Evolutionary conservation across 2,888 invertebrate species (phyloP), one percentile per base, ranked within the genome.

Genomic region (Caenorhabditis afra): DNA sequence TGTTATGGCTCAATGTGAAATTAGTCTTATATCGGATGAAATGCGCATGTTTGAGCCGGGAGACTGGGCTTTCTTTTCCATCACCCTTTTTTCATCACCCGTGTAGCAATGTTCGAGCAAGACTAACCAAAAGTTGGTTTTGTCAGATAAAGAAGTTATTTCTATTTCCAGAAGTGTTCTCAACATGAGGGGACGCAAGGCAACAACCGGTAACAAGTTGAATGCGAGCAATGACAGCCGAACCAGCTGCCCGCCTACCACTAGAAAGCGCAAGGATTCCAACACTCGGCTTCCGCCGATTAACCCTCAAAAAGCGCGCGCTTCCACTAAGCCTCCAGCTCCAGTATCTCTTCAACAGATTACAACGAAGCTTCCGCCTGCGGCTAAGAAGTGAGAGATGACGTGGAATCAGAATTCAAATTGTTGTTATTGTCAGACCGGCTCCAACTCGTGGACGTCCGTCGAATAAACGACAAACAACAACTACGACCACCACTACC

Each of bases 221-320:
- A 76, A 66, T 52, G 61, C 62, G 41, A 66, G 64, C 52, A 62
- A 70, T 66, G 81, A 81, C 44, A 70, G 58, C 12, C 59, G 79
- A 8, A 80, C 83, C n/a, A 83, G 79, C 50, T 83, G 83, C 47
- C 83, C 83, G 11, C 83, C 83, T 52, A 79, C 81, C 20, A 79
- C 75, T 3, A 70, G 81, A 35, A 83, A 83, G 23, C 68, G 83
- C 8, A 67, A 76, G 64, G 85, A 85, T 53, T 81, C 81, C 22
- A 80, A 79, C 55, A 55, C 81, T n/a, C 82, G 83, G 39, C 80
- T 85, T 10, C 85, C 85, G 53, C 83, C 82, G 5, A 83, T 85
- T 35, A 50, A 74, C 35, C 78, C 47, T 39, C 45, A 64, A 37
- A 77, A 55, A n/a, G 22, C 14, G 22, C 59, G 52, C 39, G 45